Conservation (phyloP, 2,797 vertebrate species). For the Sebastes melanostomus region DNA sequence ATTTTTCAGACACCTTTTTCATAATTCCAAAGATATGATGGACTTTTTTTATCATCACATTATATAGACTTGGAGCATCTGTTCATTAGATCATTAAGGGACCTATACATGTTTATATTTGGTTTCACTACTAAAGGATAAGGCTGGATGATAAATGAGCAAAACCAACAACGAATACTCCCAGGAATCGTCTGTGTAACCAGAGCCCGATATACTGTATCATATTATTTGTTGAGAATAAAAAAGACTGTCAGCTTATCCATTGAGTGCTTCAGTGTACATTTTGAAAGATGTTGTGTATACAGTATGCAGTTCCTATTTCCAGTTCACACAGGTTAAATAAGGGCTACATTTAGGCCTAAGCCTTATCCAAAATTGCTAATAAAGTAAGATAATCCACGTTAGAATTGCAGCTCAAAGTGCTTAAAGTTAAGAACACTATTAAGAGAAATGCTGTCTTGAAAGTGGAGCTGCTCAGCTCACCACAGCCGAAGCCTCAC, state of each 20-base stretch:
- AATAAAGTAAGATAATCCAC: not conserved
- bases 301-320: not conserved
- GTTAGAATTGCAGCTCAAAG: not conserved
- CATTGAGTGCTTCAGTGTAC: not conserved
- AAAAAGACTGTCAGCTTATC: not conserved
- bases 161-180: not conserved
- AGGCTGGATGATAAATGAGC: not conserved
- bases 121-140: not conserved
- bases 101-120: not conserved
- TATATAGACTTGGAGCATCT: not conserved
- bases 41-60: not conserved
- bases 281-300: not conserved
- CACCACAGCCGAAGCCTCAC: slow-evolving; percentile 3
- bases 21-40: not conserved
- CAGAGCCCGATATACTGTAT: not conserved
- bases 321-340: not conserved
- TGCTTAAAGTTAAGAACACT: not conserved
- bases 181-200: not conserved
- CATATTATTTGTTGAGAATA: not conserved
- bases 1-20: not conserved
- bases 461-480: not conserved
- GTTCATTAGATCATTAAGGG: not conserved
- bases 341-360: not conserved
- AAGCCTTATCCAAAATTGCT: not conserved
- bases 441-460: not conserved